Evolutionary conservation across 1,140 invertebrate species (phyloP).

Genomic region (Microplitis mediator): DNA sequence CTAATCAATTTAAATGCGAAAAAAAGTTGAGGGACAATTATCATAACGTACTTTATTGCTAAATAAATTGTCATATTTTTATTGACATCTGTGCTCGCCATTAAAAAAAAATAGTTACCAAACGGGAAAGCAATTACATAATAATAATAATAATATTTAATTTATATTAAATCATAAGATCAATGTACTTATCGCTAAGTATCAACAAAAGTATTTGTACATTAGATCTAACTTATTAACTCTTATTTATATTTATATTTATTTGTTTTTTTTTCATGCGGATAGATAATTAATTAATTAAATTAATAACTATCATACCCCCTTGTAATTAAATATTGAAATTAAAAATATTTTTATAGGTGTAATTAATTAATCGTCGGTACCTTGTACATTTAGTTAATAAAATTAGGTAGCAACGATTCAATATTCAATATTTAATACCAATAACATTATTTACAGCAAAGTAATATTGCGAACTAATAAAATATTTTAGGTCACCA

Average conservation of each 20-base stretch:
- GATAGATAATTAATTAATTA: no score
- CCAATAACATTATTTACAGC: not conserved
- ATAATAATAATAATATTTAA: no score
- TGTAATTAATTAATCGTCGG: not conserved
- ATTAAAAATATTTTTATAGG: not conserved
- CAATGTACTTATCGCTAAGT: no score
- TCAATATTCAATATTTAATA: not conserved
- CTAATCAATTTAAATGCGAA: no score
- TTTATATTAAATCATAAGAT: no score
- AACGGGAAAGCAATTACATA: no score
- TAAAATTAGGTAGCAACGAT: not conserved
- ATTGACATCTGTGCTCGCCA: no score
- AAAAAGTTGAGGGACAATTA: no score
- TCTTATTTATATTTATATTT: not conserved
- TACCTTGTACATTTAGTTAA: no score
- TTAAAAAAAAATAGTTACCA: no score
- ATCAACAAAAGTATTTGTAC: not conserved
- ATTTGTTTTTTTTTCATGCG: not conserved
- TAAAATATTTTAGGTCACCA: not conserved
- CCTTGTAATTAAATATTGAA: not conserved
- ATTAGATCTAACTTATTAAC: not conserved
- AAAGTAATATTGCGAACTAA: not conserved
- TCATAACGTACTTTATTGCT: no score
- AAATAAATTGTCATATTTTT: no score
- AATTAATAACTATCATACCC: not conserved